Conservation (phyloP, 2,113 vertebrate genomes). For the Sigmodon hispidus region DNA sequence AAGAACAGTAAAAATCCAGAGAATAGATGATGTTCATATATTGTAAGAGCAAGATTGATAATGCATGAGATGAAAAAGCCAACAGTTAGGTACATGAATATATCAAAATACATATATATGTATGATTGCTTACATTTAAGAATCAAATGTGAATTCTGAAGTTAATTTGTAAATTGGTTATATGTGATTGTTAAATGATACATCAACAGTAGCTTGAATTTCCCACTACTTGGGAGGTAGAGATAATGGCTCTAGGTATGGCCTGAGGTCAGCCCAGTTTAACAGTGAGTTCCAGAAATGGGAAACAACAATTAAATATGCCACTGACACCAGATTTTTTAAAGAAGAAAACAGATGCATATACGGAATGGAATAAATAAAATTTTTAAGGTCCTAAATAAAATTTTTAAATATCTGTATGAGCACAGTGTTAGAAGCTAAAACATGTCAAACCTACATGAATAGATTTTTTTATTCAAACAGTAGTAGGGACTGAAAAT, state of each 20-base stretch:
- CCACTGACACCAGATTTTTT: neutral
- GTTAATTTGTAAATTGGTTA: conserved; percentile 31
- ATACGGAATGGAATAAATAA: neutral
- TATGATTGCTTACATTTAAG: neutral
- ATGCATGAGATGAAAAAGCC: neutral
- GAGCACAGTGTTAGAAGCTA: too few relatives aligned
- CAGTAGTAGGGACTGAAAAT: neutral
- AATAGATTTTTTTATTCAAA: neutral
- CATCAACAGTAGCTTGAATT: neutral
- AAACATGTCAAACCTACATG: neutral
- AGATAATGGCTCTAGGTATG: neutral
- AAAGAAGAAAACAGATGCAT: neutral
- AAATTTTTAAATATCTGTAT: neutral
- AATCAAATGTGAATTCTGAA: neutral
- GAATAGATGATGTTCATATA: neutral
- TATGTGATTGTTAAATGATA: neutral
- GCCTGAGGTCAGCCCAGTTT: too few relatives aligned
- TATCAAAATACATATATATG: neutral
- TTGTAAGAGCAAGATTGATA: neutral
- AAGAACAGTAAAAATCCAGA: neutral
- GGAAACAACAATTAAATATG: neutral
- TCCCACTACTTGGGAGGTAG: neutral
- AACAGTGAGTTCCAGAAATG: neutral
- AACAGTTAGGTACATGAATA: neutral
- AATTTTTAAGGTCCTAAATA: neutral